Evolutionary conservation across 2,113 vertebrate genomes (phyloP), one percentile per base, ranked within the genome.

Genomic region (Jaculus jaculus): DNA sequence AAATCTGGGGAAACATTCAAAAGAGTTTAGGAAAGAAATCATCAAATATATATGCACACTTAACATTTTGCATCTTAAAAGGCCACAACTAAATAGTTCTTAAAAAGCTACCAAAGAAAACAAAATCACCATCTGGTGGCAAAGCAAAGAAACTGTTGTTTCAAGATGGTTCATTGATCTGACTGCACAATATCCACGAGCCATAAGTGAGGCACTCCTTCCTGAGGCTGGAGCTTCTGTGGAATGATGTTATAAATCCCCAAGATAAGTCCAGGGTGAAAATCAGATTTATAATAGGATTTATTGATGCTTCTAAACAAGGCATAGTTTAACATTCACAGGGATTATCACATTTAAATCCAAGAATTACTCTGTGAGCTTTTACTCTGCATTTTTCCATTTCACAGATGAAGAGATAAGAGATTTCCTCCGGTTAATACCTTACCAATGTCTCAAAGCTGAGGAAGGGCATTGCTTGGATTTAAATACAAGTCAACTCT

Each of bases 51-150:
- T 69, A 34, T 39, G 28, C 3, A 3, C 74, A 39, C 42, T 88
- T 71, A 94, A 71, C 3, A 83, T 69, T 87, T 90, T 74, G 54
- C 42, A 78, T 78, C n/a, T 75, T 75, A 84, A 92, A 80, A 58
- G 16, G 12, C 26, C 16, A 37, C 73, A 58, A 7, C 15, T 54
- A 54, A 54, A 17, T 93, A 77, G 13, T 34, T 32, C 30, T 87
- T 90, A 47, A 81, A 66, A 92, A 73, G 23, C 85, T 80, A 47
- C 28, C 69, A 58, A 75, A 84, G 54, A 77, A 66, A 28, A 81
- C 39, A 88, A 3, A 91, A n/a, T 81, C 24, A 90, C 68, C 47
- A 30, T 73, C 61, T 83, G 39, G 15, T 71, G n/a, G 15, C 30
- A 79, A 51, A n/a, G 21, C 34, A 89, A 85, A 90, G 32, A 88